Evolutionary conservation across 2,113 vertebrate species (phyloP).

Genomic region (Saimiri boliviensis): DNA sequence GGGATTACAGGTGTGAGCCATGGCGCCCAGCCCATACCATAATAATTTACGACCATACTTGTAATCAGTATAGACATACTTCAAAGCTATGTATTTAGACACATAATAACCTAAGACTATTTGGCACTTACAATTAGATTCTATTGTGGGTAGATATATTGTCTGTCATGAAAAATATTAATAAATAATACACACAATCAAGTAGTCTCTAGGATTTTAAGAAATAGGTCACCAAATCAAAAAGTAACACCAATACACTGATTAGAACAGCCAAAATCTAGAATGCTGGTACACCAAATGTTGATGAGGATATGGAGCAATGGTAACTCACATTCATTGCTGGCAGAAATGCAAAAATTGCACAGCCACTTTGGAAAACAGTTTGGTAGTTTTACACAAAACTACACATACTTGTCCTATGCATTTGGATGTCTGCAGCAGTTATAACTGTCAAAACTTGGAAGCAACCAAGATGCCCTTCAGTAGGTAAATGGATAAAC

Average conservation of each 20-base stretch:
- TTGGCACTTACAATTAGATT: slow-evolving; percentile 11
- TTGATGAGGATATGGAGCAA: neutral
- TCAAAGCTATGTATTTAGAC: slow-evolving; percentile 39
- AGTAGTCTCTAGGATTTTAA: neutral
- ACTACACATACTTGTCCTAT: neutral
- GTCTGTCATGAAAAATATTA: slow-evolving; percentile 6
- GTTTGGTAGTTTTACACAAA: neutral
- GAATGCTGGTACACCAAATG: neutral
- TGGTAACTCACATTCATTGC: neutral
- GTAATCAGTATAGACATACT: neutral
- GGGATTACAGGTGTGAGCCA: too few relatives aligned
- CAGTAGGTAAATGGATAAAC: neutral
- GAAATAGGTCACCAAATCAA: slow-evolving; percentile 46
- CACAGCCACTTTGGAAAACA: neutral
- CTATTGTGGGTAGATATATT: neutral
- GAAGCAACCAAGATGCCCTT: neutral
- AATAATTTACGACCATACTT: neutral
- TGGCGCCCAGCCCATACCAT: neutral
- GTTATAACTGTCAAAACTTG: neutral
- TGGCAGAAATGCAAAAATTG: neutral
- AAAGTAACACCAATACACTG: neutral
- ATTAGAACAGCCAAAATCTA: neutral
- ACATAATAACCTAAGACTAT: neutral
- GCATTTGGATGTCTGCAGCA: neutral
- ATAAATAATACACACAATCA: neutral